phyloP scores from a whole-genome alignment of 2,797 vertebrate species.

The Phaenicophaeus curvirostris region DNA sequence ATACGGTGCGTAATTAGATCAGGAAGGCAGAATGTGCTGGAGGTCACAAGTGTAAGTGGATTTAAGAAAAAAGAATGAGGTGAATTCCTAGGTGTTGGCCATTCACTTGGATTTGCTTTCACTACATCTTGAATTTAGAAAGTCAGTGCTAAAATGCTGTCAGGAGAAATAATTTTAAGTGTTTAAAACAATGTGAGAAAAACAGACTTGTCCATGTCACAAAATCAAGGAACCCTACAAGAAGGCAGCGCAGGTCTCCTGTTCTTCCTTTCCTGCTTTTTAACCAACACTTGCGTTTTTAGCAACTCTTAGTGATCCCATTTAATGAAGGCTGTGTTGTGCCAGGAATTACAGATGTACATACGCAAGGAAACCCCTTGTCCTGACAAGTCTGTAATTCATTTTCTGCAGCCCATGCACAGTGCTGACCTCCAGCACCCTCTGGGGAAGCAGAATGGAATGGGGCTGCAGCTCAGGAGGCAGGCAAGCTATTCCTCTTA shows the following conservation, averaged over 20 bases:
- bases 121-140: neutral
- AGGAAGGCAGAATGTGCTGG: neutral
- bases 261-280: neutral
- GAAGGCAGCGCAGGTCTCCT: neutral
- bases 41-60: constrained; percentile 30
- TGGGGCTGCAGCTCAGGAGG: neutral
- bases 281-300: neutral
- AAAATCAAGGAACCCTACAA: fast-evolving
- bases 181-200: neutral
- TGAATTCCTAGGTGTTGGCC: neutral
- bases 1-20: neutral
- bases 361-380: neutral
- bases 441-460: neutral
- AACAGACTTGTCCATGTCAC: neutral
- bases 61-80: neutral
- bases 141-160: neutral
- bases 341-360: neutral
- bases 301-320: neutral
- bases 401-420: neutral
- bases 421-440: neutral
- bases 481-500: neutral
- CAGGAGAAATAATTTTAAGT: neutral
- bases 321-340: neutral
- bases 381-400: neutral
- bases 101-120: neutral